Percentiles rank a stretch among this genome's conserved stretches.
Conservation (phyloP, 2,888 invertebrate species). For the Dendrolimus houi region DNA sequence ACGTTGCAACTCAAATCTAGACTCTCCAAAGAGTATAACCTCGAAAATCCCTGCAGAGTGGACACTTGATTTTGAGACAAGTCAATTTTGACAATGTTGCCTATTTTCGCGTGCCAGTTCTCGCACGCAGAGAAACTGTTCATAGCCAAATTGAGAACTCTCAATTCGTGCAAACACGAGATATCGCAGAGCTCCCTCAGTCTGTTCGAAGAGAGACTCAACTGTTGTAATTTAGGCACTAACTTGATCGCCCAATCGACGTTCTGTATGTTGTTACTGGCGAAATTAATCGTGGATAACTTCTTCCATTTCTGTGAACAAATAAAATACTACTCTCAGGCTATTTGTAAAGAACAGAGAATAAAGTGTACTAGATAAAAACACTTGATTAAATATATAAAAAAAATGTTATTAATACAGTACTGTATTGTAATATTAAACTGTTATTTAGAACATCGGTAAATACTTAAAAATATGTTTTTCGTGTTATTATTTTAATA, state of each 20-base stretch:
- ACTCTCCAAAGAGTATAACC: slow-evolving; percentile 89
- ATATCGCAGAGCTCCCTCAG: slow-evolving; percentile 85
- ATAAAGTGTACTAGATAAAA: no score
- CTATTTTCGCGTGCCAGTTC: slow-evolving; percentile 89
- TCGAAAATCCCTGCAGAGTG: slow-evolving; percentile 83
- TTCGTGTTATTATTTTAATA: no score
- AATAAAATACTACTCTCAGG: slow-evolving; percentile 4
- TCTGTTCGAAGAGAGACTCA: slow-evolving; percentile 87
- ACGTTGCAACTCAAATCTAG: slow-evolving; percentile 92
- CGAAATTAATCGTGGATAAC: slow-evolving; percentile 83
- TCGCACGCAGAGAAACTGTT: slow-evolving; percentile 85
- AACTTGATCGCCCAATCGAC: slow-evolving; percentile 90
- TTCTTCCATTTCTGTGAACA: slow-evolving; percentile 80
- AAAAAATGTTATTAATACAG: no score
- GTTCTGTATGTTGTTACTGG: slow-evolving; percentile 84
- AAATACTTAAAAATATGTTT: no score
- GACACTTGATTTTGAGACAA: slow-evolving; percentile 90
- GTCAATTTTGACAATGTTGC: slow-evolving; percentile 90
- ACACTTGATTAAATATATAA: no score
- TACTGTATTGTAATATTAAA: no score
- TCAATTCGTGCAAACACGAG: slow-evolving; percentile 85
- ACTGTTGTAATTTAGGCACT: slow-evolving; percentile 81
- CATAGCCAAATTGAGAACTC: slow-evolving; percentile 85
- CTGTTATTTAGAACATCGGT: no score
- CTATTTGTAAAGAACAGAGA: no score